phyloP scores from a whole-genome alignment of 2,797 vertebrate genomes.

The Merluccius polli region DNA sequence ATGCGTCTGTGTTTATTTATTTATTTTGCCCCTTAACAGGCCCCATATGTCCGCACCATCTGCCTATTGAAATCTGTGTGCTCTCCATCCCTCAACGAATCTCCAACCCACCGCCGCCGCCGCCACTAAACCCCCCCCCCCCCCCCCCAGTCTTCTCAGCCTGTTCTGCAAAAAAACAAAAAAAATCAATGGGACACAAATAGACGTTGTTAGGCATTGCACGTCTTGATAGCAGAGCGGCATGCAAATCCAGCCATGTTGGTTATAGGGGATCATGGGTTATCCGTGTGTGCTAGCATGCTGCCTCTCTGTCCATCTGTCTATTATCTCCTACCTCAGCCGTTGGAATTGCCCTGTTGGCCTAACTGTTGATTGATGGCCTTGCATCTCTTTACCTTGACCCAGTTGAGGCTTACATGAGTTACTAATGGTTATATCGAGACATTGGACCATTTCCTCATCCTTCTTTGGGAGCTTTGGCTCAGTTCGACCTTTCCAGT shows the following conservation, averaged over 20 bases:
- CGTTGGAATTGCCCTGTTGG: too few species aligned
- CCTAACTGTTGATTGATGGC: too few species aligned
- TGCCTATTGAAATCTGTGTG: slow-evolving; percentile 55
- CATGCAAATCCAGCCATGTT: too few species aligned
- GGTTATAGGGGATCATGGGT: not conserved
- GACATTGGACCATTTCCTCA: not conserved
- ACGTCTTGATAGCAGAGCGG: slow-evolving; percentile 13
- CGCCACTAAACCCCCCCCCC: slow-evolving; percentile 18
- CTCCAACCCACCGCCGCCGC: slow-evolving; percentile 4
- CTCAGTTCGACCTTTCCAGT: not conserved
- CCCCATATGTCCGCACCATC: slow-evolving; percentile 68
- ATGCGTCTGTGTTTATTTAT: too few species aligned
- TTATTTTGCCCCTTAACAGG: slow-evolving; percentile 49
- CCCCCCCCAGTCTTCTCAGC: slow-evolving; percentile 33
- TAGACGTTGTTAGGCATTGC: slow-evolving; percentile 6
- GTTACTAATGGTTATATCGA: not conserved
- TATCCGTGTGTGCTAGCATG: not conserved
- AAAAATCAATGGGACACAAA: not conserved
- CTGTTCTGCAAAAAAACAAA: slow-evolving; percentile 1
- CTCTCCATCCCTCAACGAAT: slow-evolving; percentile 40
- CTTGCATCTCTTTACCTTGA: not conserved
- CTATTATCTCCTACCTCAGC: not conserved
- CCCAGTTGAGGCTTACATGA: not conserved
- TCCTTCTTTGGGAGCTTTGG: not conserved
- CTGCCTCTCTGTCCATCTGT: not conserved